Evolutionary conservation across 1,140 invertebrate genomes (phyloP).

Genomic region (Manduca sexta): DNA sequence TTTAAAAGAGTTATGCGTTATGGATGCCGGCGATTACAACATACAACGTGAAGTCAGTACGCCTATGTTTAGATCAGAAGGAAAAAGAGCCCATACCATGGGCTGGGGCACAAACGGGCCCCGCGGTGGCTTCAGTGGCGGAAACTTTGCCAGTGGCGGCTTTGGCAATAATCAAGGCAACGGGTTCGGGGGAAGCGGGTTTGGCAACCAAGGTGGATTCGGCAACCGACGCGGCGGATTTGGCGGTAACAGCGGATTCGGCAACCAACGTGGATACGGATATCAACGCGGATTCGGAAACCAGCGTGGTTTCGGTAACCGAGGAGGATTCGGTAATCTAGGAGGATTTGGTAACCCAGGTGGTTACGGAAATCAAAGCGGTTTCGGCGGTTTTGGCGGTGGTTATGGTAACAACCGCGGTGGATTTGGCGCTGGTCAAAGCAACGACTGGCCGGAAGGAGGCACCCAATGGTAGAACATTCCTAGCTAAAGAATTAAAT

Average conservation of each 20-base stretch:
- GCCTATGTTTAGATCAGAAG: slow-evolving; percentile 48
- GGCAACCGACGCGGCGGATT: slow-evolving; percentile 18
- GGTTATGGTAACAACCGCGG: slow-evolving; percentile 6
- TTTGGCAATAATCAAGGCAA: slow-evolving; percentile 12
- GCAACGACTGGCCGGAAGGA: neutral
- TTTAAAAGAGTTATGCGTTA: slow-evolving; percentile 80
- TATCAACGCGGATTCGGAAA: slow-evolving; percentile 13
- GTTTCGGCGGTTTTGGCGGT: slow-evolving; percentile 2
- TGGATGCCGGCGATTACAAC: slow-evolving; percentile 81
- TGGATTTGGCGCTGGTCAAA: neutral
- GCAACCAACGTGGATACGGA: slow-evolving; percentile 11
- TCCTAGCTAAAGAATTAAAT: neutral
- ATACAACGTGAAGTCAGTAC: slow-evolving; percentile 72
- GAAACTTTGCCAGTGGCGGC: slow-evolving; percentile 19
- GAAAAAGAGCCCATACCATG: slow-evolving; percentile 40
- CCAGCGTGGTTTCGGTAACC: slow-evolving; percentile 14
- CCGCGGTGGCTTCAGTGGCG: slow-evolving; percentile 37
- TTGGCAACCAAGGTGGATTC: slow-evolving; percentile 16
- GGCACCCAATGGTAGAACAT: neutral
- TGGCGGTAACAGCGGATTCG: slow-evolving; percentile 12
- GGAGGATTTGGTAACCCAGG: slow-evolving; percentile 7
- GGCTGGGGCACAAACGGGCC: slow-evolving; percentile 54
- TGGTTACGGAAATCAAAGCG: neutral
- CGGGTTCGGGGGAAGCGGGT: slow-evolving; percentile 11
- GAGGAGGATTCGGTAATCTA: slow-evolving; percentile 16